Evolutionary conservation across 2,113 vertebrate genomes (phyloP).

Genomic region (Eonycteris spelaea): DNA sequence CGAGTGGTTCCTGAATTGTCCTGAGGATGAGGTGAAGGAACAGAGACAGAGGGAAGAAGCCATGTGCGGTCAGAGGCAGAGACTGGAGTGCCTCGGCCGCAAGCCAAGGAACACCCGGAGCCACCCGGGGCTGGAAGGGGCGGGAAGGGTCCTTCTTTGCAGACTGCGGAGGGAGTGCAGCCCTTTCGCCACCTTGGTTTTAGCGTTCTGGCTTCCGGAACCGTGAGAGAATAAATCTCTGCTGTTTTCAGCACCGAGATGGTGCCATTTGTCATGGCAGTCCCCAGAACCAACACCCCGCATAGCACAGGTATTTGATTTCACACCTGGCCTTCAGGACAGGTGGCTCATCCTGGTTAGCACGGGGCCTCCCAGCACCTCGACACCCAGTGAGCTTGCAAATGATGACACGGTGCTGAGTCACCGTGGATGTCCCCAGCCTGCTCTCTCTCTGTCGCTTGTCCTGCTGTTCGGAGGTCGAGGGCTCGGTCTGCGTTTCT

Average conservation of each 20-base stretch:
- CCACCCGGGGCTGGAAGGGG: not conserved
- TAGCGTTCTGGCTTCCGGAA: not conserved
- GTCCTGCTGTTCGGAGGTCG: not conserved
- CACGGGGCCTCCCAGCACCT: not conserved
- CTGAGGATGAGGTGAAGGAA: not conserved
- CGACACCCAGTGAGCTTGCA: not conserved
- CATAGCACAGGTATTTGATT: not conserved
- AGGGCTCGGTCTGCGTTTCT: not conserved
- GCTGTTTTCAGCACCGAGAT: not conserved
- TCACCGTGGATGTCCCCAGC: not conserved
- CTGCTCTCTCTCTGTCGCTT: not conserved
- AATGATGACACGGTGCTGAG: not conserved
- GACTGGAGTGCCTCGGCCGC: not conserved
- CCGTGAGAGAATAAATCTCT: not conserved
- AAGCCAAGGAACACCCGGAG: not conserved
- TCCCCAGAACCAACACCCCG: accelerated
- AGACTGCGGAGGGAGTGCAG: accelerated
- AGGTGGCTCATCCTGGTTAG: not conserved
- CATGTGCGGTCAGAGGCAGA: not conserved
- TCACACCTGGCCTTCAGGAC: not conserved
- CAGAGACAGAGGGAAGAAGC: not conserved
- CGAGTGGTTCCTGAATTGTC: not conserved
- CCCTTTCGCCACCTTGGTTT: not conserved
- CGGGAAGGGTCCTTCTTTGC: not conserved
- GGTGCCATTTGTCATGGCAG: not conserved